phyloP scores from a whole-genome alignment of 2,888 invertebrate genomes.

The Gnatocerus cornutus region DNA sequence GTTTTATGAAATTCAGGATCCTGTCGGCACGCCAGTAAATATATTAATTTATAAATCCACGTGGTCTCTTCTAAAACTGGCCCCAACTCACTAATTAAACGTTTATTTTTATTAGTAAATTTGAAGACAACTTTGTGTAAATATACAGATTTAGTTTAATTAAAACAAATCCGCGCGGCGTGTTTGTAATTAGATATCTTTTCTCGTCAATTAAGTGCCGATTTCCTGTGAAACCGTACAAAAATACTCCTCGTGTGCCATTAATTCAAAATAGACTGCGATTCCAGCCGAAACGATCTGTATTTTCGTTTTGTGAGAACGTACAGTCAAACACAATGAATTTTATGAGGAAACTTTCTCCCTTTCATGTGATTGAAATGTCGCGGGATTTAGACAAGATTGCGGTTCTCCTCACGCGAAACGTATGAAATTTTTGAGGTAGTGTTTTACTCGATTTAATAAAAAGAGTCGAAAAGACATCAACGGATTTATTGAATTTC shows the following conservation, averaged over 20 bases:
- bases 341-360: slow-evolving; percentile 41
- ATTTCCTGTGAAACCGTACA: slow-evolving; percentile 20
- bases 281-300: slow-evolving; percentile 26
- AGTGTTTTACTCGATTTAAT: slow-evolving; percentile 41
- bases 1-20: not conserved
- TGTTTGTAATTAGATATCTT: slow-evolving; percentile 24
- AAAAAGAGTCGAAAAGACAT: slow-evolving; percentile 34
- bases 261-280: slow-evolving; percentile 35
- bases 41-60: slow-evolving; percentile 5
- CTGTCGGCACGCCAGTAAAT: not conserved
- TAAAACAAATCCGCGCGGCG: slow-evolving; percentile 21
- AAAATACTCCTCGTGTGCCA: slow-evolving; percentile 34
- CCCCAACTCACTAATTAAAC: no score
- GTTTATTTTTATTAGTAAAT: not conserved
- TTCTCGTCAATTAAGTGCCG: slow-evolving; percentile 30
- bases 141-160: slow-evolving; percentile 1
- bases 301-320: slow-evolving; percentile 39
- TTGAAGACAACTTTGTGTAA: not conserved
- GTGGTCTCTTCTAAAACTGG: slow-evolving; percentile 10
- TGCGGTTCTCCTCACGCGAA: slow-evolving; percentile 40
- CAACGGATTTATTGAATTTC: slow-evolving; percentile 37
- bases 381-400: slow-evolving; percentile 44
- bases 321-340: slow-evolving; percentile 38
- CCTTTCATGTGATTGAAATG: slow-evolving; percentile 47
- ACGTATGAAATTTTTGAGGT: slow-evolving; percentile 30